These are phyloP conservation scores for Zosterops hypoxanthus DNA, from an alignment of 2,113 vertebrate genomes.

Conservation along the genomic window DNA sequence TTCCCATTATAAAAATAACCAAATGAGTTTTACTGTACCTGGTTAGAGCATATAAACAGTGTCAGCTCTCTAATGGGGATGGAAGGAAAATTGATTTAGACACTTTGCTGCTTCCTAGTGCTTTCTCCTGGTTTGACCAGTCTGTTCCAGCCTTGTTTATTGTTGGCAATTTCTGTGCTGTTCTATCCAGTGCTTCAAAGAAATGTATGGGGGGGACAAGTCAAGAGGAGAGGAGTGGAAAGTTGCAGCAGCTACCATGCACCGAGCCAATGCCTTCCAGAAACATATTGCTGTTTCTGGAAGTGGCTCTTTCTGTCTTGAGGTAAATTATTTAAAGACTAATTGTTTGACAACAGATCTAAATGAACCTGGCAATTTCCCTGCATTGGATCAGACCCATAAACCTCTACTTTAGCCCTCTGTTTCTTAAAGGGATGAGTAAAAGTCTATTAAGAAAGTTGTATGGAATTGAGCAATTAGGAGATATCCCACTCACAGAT, in stretches of 20 bases:
- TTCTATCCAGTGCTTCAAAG: background rate
- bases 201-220: fast-evolving
- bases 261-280: background rate
- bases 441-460: background rate
- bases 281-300: background rate
- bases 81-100: background rate
- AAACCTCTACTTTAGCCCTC: background rate
- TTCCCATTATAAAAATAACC: background rate
- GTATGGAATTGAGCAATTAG: background rate
- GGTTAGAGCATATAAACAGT: background rate
- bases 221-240: background rate
- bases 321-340: slow-evolving; percentile 14
- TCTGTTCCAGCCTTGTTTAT: background rate
- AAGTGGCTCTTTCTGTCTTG: background rate
- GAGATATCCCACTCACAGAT: background rate
- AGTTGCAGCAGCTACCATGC: background rate
- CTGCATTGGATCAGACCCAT: background rate
- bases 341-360: background rate
- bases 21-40: background rate
- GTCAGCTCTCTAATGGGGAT: background rate
- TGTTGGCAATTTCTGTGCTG: background rate
- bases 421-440: background rate
- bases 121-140: background rate
- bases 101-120: background rate
- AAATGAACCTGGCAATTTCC: background rate